A percentile compares a stretch with the other conserved stretches of the same genome.
phyloP scores from a whole-genome alignment of 1,140 invertebrate species.

The Xylocopa sonorina region DNA sequence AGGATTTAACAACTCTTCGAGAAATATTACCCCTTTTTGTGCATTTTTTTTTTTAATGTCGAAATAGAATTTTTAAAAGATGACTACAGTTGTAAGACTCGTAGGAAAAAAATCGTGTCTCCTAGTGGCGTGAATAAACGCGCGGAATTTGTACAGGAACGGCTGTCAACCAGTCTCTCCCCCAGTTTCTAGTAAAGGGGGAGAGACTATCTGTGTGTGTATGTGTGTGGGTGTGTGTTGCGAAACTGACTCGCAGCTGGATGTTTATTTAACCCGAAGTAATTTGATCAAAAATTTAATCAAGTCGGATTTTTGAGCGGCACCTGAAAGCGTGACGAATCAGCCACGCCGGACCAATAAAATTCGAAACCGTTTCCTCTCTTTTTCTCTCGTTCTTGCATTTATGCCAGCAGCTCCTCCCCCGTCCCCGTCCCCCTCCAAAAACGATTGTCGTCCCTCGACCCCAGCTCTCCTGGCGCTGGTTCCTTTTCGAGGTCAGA shows the following conservation, averaged over 20 bases:
- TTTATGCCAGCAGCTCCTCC: constrained; percentile 56
- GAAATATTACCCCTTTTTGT: neutral
- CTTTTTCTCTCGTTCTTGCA: constrained; percentile 5
- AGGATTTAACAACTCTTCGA: neutral
- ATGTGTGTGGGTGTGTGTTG: constrained; percentile 49
- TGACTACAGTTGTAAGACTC: neutral
- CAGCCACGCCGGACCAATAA: constrained; percentile 74
- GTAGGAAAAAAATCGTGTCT: constrained; percentile 59
- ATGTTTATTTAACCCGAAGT: constrained; percentile 82
- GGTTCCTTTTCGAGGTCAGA: constrained; percentile 17
- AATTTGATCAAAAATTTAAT: constrained; percentile 83
- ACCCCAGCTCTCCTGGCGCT: neutral
- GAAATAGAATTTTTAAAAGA: too few relatives aligned
- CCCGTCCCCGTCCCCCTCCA: too few relatives aligned
- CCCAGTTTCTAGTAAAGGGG: constrained; percentile 10
- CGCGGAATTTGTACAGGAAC: constrained; percentile 70
- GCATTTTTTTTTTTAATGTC: too few relatives aligned
- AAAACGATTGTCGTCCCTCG: constrained; percentile 40
- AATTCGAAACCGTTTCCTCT: constrained; percentile 73
- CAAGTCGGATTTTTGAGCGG: constrained; percentile 81
- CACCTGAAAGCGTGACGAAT: constrained; percentile 76
- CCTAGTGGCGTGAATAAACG: constrained; percentile 69
- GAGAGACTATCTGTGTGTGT: too few relatives aligned
- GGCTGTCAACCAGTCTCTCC: constrained; percentile 25
- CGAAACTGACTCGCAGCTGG: constrained; percentile 56